Conservation (phyloP, 2,888 invertebrate species). For the Notodonta ziczac region DNA sequence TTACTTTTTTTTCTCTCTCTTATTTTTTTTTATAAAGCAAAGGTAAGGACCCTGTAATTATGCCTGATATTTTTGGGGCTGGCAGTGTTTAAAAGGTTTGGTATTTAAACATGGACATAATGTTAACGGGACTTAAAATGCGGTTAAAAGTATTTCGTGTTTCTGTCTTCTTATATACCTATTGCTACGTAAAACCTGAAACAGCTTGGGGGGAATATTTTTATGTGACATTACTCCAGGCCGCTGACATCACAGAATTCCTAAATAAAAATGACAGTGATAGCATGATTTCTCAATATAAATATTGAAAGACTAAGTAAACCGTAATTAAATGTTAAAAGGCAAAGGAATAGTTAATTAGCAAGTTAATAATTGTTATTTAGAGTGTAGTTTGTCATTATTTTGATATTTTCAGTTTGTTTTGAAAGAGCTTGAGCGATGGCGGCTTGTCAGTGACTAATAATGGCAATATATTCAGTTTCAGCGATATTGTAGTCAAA, state of each 20-base stretch:
- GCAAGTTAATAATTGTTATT: not conserved
- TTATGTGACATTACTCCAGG: too few relatives aligned
- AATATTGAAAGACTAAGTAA: too few relatives aligned
- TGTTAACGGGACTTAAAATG: not conserved
- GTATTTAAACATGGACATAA: conserved; percentile 22
- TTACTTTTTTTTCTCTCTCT: conserved; percentile 37
- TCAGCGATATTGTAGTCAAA: not conserved
- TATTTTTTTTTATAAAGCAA: conserved; percentile 35
- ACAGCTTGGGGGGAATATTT: too few relatives aligned
- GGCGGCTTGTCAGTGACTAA: conserved; percentile 1
- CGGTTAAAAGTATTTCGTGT: not conserved
- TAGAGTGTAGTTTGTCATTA: conserved; percentile 1
- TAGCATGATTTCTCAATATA: too few relatives aligned
- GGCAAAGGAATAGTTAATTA: too few relatives aligned
- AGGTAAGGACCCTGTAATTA: conserved; percentile 43
- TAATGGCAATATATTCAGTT: not conserved
- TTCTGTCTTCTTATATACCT: too few relatives aligned
- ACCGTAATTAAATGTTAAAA: too few relatives aligned
- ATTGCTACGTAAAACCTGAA: too few relatives aligned
- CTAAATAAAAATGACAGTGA: too few relatives aligned
- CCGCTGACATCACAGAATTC: too few relatives aligned
- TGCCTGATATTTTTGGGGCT: conserved; percentile 25
- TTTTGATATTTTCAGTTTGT: not conserved
- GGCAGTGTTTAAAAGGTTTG: conserved; percentile 23
- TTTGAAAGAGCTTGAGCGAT: not conserved